A percentile compares a stretch with the other conserved stretches of the same genome.
Evolutionary conservation across 2,113 vertebrate genomes (phyloP).

Genomic region (Pampusana beccarii): DNA sequence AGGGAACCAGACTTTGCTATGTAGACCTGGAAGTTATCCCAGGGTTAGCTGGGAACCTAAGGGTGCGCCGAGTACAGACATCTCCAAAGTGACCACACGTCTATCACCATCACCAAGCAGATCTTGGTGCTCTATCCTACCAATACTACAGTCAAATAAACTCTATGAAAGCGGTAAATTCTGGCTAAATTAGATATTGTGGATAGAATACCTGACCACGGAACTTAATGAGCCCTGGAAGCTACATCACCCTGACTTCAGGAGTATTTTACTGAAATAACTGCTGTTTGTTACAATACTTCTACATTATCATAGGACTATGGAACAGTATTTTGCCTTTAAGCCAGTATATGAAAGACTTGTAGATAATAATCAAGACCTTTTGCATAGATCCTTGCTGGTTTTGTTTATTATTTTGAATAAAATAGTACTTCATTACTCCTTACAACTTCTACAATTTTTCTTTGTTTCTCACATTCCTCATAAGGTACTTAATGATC

Average conservation of each 20-base stretch:
- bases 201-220: not conserved
- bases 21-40: not conserved
- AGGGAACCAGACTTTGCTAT: not conserved
- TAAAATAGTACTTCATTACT: not conserved
- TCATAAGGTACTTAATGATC: not conserved
- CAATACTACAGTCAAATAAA: not conserved
- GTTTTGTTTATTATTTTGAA: not conserved
- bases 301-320: not conserved
- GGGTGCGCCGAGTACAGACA: not conserved
- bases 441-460: not conserved
- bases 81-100: fast-evolving
- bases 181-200: not conserved
- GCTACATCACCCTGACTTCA: not conserved
- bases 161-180: not conserved
- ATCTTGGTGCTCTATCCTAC: not conserved
- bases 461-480: not conserved
- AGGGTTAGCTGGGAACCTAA: not conserved
- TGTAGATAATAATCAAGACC: not conserved
- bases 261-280: not conserved
- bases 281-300: not conserved
- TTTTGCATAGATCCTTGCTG: not conserved
- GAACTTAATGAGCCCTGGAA: not conserved
- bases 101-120: not conserved
- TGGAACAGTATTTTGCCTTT: not conserved
- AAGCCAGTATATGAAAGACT: not conserved